phyloP scores from a whole-genome alignment of 2,113 vertebrate genomes.

The Vireo altiloquus region DNA sequence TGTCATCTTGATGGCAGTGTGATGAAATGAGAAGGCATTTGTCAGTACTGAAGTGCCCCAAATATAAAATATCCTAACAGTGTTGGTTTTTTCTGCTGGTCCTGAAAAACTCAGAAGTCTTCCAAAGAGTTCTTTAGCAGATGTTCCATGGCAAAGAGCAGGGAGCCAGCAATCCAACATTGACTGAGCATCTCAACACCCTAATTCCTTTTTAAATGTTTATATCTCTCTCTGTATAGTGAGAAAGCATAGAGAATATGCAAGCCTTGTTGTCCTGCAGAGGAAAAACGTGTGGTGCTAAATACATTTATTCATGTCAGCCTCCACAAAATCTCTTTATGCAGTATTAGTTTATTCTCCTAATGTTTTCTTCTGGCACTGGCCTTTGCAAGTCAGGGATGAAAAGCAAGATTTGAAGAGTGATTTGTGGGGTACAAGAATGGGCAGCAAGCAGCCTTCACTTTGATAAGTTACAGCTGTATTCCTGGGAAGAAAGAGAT shows the following conservation, averaged over 20 bases:
- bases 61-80: neutral
- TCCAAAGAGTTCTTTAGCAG: constrained; percentile 15
- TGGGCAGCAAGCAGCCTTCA: too few relatives aligned
- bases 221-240: neutral
- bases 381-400: neutral
- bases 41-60: constrained; percentile 11
- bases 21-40: constrained; percentile 39
- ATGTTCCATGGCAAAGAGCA: neutral
- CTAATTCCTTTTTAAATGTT: neutral
- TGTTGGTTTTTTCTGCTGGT: neutral
- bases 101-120: neutral
- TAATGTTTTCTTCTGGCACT: neutral
- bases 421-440: too few relatives aligned
- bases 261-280: neutral
- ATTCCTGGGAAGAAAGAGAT: too few relatives aligned
- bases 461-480: too few relatives aligned
- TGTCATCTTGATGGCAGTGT: constrained; percentile 45
- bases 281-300: neutral
- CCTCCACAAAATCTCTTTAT: neutral
- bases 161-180: neutral
- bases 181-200: neutral
- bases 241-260: neutral
- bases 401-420: neutral
- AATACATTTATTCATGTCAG: neutral
- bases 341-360: neutral